Percentiles rank a stretch among this genome's conserved stretches.
These are phyloP conservation scores for Babylonia areolata DNA, from an alignment of 1,140 invertebrate genomes.

Conservation along the genomic window DNA sequence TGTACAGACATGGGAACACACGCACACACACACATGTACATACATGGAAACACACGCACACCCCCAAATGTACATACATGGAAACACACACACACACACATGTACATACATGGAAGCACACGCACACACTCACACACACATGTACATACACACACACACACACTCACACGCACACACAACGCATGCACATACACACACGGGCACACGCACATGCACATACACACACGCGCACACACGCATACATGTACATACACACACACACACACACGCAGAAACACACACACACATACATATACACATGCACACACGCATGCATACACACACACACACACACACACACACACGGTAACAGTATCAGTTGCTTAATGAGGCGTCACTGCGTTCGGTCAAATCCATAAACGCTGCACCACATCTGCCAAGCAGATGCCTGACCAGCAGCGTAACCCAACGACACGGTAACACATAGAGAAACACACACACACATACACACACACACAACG, in stretches of 20 bases:
- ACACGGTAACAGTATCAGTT: conserved; percentile 34
- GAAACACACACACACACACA: neutral
- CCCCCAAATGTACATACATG: no score
- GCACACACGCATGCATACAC: conserved; percentile 19
- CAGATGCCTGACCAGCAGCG: no score
- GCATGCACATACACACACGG: no score
- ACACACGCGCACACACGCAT: conserved; percentile 8
- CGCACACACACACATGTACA: neutral
- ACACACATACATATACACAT: conserved; percentile 20
- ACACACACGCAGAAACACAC: no score
- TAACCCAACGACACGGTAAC: no score
- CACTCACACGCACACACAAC: neutral
- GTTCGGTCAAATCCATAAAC: no score
- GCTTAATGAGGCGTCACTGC: no score
- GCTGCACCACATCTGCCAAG: no score
- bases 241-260: conserved; percentile 19
- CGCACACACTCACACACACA: neutral
- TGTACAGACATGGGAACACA: no score
- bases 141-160: neutral
- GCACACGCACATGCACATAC: neutral
- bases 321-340: conserved; percentile 33
- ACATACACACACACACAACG: neutral
- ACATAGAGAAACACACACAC: neutral
- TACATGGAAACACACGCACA: neutral
- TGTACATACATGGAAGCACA: neutral